Conservation (phyloP, 2,797 vertebrate species). For the Sardinella longiceps region DNA sequence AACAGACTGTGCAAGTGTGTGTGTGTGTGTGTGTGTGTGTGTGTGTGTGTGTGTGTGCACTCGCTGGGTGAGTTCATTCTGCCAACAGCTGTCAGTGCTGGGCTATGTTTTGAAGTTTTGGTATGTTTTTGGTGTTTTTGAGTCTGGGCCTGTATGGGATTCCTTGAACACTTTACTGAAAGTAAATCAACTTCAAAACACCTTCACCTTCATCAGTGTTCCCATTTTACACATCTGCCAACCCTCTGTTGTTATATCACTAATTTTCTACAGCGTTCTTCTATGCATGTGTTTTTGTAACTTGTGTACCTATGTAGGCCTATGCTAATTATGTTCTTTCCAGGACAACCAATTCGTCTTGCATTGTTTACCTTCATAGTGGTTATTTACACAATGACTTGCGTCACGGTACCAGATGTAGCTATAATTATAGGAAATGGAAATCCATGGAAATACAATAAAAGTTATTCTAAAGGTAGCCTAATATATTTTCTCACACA, state of each 20-base stretch:
- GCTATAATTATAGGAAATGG: too few relatives aligned
- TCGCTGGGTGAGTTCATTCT: conserved; percentile 3
- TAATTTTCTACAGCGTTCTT: too few relatives aligned
- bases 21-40: background rate
- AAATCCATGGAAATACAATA: too few relatives aligned
- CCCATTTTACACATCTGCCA: background rate
- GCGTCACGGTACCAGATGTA: too few relatives aligned
- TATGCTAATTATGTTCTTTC: background rate
- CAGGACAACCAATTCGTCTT: background rate
- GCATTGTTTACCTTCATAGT: background rate
- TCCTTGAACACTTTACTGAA: background rate
- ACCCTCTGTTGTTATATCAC: background rate
- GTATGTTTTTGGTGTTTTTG: background rate
- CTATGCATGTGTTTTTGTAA: background rate
- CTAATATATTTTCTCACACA: too few relatives aligned
- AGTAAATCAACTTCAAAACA: background rate
- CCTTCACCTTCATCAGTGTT: background rate
- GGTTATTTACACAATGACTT: too few relatives aligned
- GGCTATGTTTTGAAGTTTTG: background rate
- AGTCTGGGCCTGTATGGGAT: background rate
- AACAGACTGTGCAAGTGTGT: background rate
- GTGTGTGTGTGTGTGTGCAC: background rate
- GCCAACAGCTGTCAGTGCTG: background rate
- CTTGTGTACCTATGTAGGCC: background rate
- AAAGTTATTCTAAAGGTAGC: too few relatives aligned